phyloP scores from a whole-genome alignment of 2,113 vertebrate species.

The Corythoichthys intestinalis region DNA sequence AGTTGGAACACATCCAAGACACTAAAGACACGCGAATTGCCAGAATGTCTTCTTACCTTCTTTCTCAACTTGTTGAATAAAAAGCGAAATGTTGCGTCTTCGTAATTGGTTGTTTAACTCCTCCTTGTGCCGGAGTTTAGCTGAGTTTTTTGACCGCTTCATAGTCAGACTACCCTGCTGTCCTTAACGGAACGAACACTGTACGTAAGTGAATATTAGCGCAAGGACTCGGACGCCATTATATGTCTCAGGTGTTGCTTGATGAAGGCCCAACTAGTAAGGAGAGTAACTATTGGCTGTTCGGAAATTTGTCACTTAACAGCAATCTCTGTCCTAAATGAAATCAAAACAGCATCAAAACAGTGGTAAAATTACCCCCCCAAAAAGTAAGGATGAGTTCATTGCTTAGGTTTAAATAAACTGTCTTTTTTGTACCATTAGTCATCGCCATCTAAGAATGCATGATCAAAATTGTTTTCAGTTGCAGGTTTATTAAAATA shows the following conservation, averaged over 20 bases:
- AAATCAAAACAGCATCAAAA: neutral
- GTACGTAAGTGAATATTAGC: no score
- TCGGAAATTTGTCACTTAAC: neutral
- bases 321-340: neutral
- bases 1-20: neutral
- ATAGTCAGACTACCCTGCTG: neutral
- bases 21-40: neutral
- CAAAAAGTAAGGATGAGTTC: no score
- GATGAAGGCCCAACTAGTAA: neutral
- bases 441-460: no score
- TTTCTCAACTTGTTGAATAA: slow-evolving; percentile 3
- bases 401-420: no score
- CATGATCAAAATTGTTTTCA: no score
- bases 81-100: neutral
- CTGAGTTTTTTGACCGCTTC: neutral
- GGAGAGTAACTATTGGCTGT: neutral
- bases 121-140: neutral
- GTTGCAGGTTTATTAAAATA: no score
- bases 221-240: neutral
- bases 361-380: no score
- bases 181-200: neutral
- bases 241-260: neutral
- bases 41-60: neutral
- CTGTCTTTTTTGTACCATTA: no score
- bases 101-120: neutral